A percentile compares a stretch with the other conserved stretches of the same genome.
phyloP scores from a whole-genome alignment of 37 sponge, comb jelly and placozoan species.

The Diacarnus erythraeanus region DNA sequence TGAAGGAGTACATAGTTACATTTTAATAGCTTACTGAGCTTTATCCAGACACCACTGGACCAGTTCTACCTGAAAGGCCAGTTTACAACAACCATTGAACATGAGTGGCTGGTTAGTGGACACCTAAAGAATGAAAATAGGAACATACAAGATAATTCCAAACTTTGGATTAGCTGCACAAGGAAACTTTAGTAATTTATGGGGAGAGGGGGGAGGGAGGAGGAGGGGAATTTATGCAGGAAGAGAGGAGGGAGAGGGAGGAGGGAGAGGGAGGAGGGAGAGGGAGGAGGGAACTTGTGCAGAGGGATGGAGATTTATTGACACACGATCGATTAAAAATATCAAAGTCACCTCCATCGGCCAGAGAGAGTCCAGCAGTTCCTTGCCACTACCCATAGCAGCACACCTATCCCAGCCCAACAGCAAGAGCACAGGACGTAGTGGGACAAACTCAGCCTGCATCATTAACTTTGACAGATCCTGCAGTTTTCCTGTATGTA shows the following conservation, averaged over 20 bases:
- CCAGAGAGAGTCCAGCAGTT: conserved; percentile 84
- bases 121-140: conserved; percentile 27
- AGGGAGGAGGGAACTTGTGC: neutral
- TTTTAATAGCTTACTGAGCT: conserved; percentile 64
- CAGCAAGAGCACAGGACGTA: conserved; percentile 78
- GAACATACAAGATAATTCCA: no score
- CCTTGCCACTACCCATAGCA: conserved; percentile 59
- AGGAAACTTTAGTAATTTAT: no score
- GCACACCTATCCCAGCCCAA: conserved; percentile 86
- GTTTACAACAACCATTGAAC: conserved; percentile 73
- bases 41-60: conserved; percentile 96
- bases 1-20: no score
- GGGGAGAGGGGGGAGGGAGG: neutral
- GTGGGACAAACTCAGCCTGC: conserved; percentile 47
- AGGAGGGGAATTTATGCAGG: neutral
- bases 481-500: conserved; percentile 55
- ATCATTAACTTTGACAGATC: conserved; percentile 61
- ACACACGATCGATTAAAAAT: neutral
- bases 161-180: no score
- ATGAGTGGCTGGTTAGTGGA: conserved; percentile 62
- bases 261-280: neutral
- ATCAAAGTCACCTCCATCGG: conserved; percentile 24
- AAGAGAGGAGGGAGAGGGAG: neutral
- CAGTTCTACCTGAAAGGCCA: conserved; percentile 86
- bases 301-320: neutral